Evolutionary conservation across 2,888 invertebrate species (phyloP).

Genomic region (Achlya flavicornis): DNA sequence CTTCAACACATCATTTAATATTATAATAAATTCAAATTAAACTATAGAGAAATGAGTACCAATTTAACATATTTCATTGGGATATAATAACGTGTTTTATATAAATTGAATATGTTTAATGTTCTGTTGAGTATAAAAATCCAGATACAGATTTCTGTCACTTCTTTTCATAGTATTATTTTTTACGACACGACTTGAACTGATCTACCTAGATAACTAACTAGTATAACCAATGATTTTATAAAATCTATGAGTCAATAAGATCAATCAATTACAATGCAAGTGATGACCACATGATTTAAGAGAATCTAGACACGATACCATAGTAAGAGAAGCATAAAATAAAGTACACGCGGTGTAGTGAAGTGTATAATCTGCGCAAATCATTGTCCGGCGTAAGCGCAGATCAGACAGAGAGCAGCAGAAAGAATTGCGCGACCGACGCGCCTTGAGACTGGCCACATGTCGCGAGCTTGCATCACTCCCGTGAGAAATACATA

Average conservation of each 20-base stretch:
- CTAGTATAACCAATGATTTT: too few relatives aligned
- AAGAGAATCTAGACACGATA: neutral
- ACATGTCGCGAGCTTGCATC: constrained; percentile 12
- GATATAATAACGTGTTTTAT: too few relatives aligned
- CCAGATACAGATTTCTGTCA: too few relatives aligned
- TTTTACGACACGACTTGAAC: too few relatives aligned
- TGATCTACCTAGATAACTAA: too few relatives aligned
- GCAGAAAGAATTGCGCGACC: constrained; percentile 12
- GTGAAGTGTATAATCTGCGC: constrained; percentile 59
- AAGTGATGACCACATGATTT: neutral
- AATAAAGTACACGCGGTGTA: neutral
- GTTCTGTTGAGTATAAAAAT: too few relatives aligned
- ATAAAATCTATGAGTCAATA: too few relatives aligned
- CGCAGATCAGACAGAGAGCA: constrained; percentile 14
- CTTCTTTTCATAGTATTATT: too few relatives aligned
- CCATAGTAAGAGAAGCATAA: constrained; percentile 6
- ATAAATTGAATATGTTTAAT: too few relatives aligned
- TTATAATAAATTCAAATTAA: neutral
- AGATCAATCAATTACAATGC: neutral
- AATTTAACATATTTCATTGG: too few relatives aligned
- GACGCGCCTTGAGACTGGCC: neutral
- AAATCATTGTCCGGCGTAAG: constrained; percentile 55
- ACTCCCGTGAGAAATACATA: constrained; percentile 14
- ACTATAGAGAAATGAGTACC: too few relatives aligned
- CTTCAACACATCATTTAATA: neutral